phyloP scores from a whole-genome alignment of 2,113 vertebrate genomes.

The Pelodiscus sinensis region DNA sequence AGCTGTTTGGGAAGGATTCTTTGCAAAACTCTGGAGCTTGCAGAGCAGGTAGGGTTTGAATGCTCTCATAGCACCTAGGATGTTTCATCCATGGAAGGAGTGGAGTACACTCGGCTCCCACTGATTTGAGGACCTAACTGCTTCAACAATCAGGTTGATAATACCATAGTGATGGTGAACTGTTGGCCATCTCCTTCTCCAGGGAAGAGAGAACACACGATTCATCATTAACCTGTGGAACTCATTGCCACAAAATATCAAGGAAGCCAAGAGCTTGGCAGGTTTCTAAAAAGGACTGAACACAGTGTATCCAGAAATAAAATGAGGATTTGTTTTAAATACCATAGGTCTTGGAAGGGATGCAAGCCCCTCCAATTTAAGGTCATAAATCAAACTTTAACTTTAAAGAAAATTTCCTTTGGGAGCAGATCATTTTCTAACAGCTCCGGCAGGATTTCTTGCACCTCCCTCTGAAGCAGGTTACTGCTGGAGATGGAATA shows the following conservation, averaged over 20 bases:
- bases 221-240: background rate
- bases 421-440: background rate
- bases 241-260: fast-evolving
- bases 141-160: background rate
- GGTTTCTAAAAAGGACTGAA: background rate
- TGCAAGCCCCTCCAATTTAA: background rate
- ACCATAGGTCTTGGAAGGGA: background rate
- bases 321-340: background rate
- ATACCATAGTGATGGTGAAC: background rate
- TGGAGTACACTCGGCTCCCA: background rate
- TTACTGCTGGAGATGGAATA: background rate
- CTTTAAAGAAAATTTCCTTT: background rate
- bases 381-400: background rate
- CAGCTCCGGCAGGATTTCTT: background rate
- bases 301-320: background rate
- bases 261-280: fast-evolving
- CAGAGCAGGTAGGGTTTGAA: background rate
- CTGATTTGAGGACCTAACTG: background rate
- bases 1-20: background rate
- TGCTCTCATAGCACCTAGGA: background rate
- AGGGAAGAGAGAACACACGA: background rate
- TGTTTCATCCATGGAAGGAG: background rate
- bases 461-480: background rate
- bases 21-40: background rate
- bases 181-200: background rate